Percentiles rank a stretch among this genome's conserved stretches.
phyloP scores from a whole-genome alignment of 2,888 invertebrate genomes.

The Bhutanitis thaidina region DNA sequence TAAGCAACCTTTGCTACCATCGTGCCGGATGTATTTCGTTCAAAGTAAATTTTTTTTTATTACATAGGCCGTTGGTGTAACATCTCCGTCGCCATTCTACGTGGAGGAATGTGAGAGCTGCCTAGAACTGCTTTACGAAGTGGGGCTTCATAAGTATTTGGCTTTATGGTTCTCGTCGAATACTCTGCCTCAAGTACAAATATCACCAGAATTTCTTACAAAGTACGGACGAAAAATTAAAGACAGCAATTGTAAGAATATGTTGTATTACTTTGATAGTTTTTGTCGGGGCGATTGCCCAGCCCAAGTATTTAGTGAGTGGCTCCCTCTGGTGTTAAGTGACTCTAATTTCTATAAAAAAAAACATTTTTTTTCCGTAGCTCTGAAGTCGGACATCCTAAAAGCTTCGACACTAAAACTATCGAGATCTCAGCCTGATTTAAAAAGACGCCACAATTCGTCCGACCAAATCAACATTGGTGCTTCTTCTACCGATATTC shows the following conservation, averaged over 20 bases:
- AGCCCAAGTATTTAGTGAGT: no score
- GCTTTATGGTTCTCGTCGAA: constrained; percentile 84
- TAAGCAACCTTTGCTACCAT: no score
- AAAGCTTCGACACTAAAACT: constrained; percentile 58
- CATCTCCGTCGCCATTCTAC: constrained; percentile 89
- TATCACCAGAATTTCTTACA: constrained; percentile 55
- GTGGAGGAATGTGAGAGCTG: constrained; percentile 95
- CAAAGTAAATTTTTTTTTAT: no score
- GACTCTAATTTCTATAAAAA: no score
- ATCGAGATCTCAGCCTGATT: constrained; percentile 73
- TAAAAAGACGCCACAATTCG: constrained; percentile 78
- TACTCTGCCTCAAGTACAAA: constrained; percentile 80
- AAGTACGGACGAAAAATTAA: constrained; percentile 60
- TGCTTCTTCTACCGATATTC: constrained; percentile 45
- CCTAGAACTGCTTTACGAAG: constrained; percentile 86
- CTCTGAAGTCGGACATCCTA: constrained; percentile 48
- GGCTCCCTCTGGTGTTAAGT: no score
- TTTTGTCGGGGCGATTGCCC: no score
- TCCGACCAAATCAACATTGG: constrained; percentile 59
- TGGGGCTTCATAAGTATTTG: constrained; percentile 86
- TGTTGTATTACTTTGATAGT: not conserved
- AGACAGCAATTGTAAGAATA: constrained; percentile 54
- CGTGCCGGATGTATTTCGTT: no score
- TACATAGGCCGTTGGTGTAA: constrained; percentile 76
- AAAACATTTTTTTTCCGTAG: constrained; percentile 42